Base-by-base conservation (phyloP, 2,113 vertebrate genomes). In the Tyrannus savana region DNA sequence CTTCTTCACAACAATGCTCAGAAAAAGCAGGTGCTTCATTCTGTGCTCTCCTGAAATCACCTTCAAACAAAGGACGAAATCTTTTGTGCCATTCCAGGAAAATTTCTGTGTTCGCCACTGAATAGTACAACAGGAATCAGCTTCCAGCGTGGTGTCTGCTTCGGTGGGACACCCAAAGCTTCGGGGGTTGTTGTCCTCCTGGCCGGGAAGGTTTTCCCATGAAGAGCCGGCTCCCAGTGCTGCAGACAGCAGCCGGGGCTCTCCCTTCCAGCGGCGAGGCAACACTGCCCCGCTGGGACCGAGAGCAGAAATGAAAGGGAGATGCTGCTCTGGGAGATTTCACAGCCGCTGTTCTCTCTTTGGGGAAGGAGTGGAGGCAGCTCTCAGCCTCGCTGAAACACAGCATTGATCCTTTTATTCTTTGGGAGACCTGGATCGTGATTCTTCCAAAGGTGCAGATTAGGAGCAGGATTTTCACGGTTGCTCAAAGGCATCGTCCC, bases 261-360 rank as follows among this genome's bases (percentile, higher is more conserved):
- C 66, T 93, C 30, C 72, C 46, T 56, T 17, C 47, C 84, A 87
- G 93, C 49, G 0, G 21, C 7, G 82, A 95, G 79, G 75, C 95
- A 97, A 97, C 93, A 97, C 84, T 95, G 96, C 96, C 95, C 93
- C 87, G 1, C 93, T 25, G 93, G 93, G 96, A 90, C 95, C 5
- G 5, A 67, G 72, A 2, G 5, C 64, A 67, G 91, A 59, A 96
- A 73, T 0, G 3, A 31, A 77, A 49, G 27, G 47, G 52, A 63
- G 11, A 35, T 19, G 39, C 47, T 80, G 82, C 71, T 55, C 58
- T 7, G 17, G 18, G 10, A 47, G 39, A 7, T 63, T 72, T 50
- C 78, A 53, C 55, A 83, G 64, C 15, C 0, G 0, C 35, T 35
- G 28, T 73, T 44, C 6, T 37, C n/a, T 33, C 28, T 56, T 13